phyloP scores from a whole-genome alignment of 2,888 invertebrate genomes.

The Encarsia formosa region DNA sequence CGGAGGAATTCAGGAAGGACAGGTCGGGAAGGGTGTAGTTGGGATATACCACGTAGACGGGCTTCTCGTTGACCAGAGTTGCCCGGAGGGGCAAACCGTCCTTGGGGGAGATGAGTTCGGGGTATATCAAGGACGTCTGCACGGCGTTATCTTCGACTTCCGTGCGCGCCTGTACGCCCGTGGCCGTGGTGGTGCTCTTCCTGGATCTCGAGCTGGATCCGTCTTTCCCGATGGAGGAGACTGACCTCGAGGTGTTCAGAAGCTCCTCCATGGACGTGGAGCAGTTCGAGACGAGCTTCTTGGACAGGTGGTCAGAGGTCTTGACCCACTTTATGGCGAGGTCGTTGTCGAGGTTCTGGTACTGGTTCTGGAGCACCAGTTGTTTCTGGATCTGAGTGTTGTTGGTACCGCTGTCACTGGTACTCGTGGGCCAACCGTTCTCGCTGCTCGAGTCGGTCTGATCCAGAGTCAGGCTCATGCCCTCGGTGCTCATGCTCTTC shows the following conservation, averaged over 20 bases:
- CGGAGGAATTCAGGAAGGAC: constrained; percentile 63
- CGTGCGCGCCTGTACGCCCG: constrained; percentile 34
- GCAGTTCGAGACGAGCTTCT: constrained; percentile 51
- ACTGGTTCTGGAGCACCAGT: constrained; percentile 33
- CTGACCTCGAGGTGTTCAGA: constrained; percentile 43
- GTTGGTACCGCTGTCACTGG: constrained; percentile 56
- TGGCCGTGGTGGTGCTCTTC: constrained; percentile 4
- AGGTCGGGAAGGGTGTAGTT: constrained; percentile 87
- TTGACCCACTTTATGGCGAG: constrained; percentile 49
- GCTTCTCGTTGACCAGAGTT: constrained; percentile 55
- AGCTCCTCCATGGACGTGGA: constrained; percentile 51
- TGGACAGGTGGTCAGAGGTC: constrained; percentile 42
- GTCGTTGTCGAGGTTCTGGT: constrained; percentile 40
- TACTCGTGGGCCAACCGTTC: constrained; percentile 68
- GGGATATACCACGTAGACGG: constrained; percentile 86
- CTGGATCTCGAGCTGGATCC: background rate
- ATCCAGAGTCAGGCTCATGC: constrained; percentile 67
- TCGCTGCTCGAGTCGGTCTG: constrained; percentile 67
- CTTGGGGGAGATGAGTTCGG: constrained; percentile 27
- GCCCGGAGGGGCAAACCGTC: constrained; percentile 34
- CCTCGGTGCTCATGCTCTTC: constrained; percentile 77
- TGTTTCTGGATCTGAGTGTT: constrained; percentile 41
- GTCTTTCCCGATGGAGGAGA: constrained; percentile 31
- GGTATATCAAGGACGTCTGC: constrained; percentile 47
- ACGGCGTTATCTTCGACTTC: constrained; percentile 46